phyloP scores from a whole-genome alignment of 2,113 vertebrate species.

The Alexandromys fortis region DNA sequence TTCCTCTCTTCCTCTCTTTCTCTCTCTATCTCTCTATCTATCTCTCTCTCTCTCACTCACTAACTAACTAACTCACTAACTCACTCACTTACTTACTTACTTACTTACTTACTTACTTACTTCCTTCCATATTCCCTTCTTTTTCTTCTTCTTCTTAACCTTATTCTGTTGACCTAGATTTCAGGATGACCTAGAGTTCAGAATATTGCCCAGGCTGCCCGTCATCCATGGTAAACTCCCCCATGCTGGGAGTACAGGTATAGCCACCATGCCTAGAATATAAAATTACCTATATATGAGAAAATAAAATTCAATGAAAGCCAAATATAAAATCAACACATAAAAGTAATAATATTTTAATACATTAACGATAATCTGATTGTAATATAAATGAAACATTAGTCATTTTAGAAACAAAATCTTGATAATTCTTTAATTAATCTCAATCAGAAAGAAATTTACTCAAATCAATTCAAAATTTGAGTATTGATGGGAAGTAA shows the following conservation, averaged over 20 bases:
- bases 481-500: background rate
- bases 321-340: constrained; percentile 9
- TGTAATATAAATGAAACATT: background rate
- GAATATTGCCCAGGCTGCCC: background rate
- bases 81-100: too few relatives aligned
- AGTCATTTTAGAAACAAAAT: constrained; percentile 23
- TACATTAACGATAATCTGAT: background rate
- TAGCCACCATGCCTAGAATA: background rate
- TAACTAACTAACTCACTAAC: too few relatives aligned
- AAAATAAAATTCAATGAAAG: background rate
- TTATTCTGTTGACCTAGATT: background rate
- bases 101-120: background rate
- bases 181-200: background rate
- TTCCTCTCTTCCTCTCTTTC: fast-evolving
- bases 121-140: background rate
- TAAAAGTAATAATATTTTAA: background rate
- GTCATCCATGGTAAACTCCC: background rate
- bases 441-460: background rate
- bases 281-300: background rate
- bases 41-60: fast-evolving
- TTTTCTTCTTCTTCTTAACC: background rate
- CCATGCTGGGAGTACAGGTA: background rate
- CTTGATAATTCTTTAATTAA: background rate
- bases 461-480: constrained; percentile 38
- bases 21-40: background rate